phyloP scores from a whole-genome alignment of 2,797 vertebrate genomes.

The Peromyscus nudipes region DNA sequence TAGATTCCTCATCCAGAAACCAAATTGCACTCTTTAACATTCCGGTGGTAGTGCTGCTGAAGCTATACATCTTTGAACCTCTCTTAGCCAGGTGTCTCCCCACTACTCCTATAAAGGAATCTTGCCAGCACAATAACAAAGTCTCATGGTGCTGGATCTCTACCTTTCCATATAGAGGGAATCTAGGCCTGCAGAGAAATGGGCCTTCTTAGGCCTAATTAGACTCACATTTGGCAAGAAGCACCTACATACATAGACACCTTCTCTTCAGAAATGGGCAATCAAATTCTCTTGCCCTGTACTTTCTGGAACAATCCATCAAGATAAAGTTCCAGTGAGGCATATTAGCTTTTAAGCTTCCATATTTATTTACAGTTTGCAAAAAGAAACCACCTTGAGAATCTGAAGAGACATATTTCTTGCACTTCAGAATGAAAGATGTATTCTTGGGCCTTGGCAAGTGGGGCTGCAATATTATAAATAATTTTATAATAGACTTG shows the following conservation, averaged over 20 bases:
- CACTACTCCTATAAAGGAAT: slow-evolving; percentile 48
- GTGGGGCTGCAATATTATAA: neutral
- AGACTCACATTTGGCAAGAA: slow-evolving; percentile 75
- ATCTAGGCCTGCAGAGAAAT: slow-evolving; percentile 72
- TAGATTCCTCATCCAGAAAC: slow-evolving; percentile 43
- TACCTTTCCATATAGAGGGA: slow-evolving; percentile 13
- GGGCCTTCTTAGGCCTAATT: slow-evolving; percentile 65
- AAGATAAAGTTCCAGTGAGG: slow-evolving; percentile 65
- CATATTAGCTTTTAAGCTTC: slow-evolving; percentile 42
- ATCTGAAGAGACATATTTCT: neutral
- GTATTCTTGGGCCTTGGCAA: neutral
- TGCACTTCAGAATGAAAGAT: slow-evolving; percentile 15
- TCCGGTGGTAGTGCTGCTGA: neutral
- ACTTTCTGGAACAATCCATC: slow-evolving; percentile 64
- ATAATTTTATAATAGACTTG: neutral
- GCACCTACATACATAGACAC: slow-evolving; percentile 41
- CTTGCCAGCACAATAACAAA: slow-evolving; percentile 74
- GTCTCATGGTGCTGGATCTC: neutral
- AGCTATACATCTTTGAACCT: slow-evolving; percentile 51
- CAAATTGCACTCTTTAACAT: neutral
- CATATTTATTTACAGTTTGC: slow-evolving; percentile 53
- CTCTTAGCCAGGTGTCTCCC: slow-evolving; percentile 69
- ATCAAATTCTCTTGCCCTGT: slow-evolving; percentile 41
- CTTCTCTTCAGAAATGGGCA: slow-evolving; percentile 64
- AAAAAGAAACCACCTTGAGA: slow-evolving; percentile 51